These are phyloP conservation scores for Catharus fuscescens DNA, from an alignment of 2,113 vertebrate genomes.

Conservation along the genomic window DNA sequence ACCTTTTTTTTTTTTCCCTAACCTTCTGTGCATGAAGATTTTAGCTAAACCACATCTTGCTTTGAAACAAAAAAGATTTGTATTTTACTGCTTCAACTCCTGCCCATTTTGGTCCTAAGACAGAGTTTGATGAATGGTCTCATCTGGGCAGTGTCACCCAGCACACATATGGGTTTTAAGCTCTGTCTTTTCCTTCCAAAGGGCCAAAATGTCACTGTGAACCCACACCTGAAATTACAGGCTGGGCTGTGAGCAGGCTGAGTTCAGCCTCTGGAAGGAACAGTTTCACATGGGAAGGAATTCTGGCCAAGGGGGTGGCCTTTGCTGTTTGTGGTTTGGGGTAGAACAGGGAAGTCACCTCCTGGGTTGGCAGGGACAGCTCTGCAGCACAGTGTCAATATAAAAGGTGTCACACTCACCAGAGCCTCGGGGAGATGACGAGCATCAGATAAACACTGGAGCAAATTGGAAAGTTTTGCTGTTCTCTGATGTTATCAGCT, in stretches of 20 bases:
- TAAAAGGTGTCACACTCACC: background rate
- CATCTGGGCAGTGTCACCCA: background rate
- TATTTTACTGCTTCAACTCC: background rate
- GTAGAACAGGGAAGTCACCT: background rate
- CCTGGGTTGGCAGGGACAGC: background rate
- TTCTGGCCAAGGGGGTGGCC: background rate
- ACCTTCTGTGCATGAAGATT: background rate
- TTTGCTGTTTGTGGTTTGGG: background rate
- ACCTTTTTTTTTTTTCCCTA: no score
- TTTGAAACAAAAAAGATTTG: background rate
- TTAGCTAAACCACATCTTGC: background rate
- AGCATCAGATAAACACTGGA: background rate
- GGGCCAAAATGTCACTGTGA: background rate
- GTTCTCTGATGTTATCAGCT: background rate
- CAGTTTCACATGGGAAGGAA: background rate
- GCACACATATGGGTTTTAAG: rapidly evolving
- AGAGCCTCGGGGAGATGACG: background rate
- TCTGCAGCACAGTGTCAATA: background rate
- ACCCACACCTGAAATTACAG: background rate
- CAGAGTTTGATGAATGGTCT: background rate
- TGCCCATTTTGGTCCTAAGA: background rate
- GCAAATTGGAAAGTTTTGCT: background rate
- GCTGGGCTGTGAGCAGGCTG: background rate
- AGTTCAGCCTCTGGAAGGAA: background rate
- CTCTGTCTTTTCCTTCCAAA: background rate